phyloP scores from a whole-genome alignment of 1,140 invertebrate genomes.

The Heterodera schachtii region DNA sequence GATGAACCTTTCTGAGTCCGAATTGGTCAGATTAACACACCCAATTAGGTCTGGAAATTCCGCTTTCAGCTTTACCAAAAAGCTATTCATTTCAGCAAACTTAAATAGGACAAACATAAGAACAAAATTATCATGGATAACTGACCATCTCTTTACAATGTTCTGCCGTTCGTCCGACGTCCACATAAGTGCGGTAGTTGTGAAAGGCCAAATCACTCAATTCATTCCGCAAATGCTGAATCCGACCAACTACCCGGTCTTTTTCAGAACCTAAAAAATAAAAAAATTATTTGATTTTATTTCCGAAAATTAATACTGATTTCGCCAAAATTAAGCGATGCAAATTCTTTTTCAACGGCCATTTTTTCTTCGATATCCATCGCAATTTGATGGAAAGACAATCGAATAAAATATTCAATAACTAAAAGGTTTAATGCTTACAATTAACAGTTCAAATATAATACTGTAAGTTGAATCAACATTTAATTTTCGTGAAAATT shows the following conservation, averaged over 20 bases:
- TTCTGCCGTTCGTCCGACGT: constrained; percentile 64
- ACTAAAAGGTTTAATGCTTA: no score
- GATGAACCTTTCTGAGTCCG: constrained; percentile 24
- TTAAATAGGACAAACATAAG: constrained; percentile 10
- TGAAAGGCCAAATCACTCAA: constrained; percentile 64
- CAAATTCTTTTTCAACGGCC: background rate
- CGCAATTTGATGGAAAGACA: background rate
- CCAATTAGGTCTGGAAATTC: constrained; percentile 38
- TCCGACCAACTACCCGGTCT: constrained; percentile 26
- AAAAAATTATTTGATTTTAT: constrained; percentile 5
- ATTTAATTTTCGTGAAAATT: no score
- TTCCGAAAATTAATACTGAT: background rate
- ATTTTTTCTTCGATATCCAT: background rate
- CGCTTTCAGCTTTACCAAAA: constrained; percentile 40
- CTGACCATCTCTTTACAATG: constrained; percentile 62
- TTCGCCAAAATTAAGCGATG: constrained; percentile 17
- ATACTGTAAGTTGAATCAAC: no score
- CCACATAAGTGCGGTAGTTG: constrained; percentile 65
- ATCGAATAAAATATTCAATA: no score
- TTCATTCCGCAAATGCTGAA: constrained; percentile 51
- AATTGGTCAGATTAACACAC: constrained; percentile 34
- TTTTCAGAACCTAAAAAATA: constrained; percentile 40
- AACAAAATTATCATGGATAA: no score
- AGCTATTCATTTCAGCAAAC: constrained; percentile 50
- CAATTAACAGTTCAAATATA: no score